These are phyloP conservation scores for Microtus montanus DNA, from an alignment of 2,113 vertebrate genomes.

Conservation along the genomic window DNA sequence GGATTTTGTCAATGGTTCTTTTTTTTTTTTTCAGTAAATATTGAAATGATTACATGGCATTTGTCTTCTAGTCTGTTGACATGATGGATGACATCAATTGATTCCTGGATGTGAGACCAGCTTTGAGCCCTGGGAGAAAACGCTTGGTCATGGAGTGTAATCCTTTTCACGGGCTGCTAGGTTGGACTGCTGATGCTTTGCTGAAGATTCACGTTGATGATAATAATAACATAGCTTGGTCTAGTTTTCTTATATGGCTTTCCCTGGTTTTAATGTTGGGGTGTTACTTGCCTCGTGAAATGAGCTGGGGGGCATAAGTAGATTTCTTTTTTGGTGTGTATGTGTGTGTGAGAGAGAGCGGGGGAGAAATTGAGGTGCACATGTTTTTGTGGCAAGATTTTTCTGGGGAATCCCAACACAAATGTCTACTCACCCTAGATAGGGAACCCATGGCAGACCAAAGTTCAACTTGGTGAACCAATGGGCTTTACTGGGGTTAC, in stretches of 20 bases:
- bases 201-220: not conserved
- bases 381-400: not conserved
- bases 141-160: not conserved
- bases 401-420: not conserved
- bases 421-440: not conserved
- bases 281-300: not conserved
- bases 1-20: not conserved
- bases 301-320: not conserved
- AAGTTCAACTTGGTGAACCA: not conserved
- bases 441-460: not conserved
- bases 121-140: not conserved
- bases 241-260: not conserved
- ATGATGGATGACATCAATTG: not conserved
- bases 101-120: constrained; percentile 25
- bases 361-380: not conserved
- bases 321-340: not conserved
- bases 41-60: not conserved
- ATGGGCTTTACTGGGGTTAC: not conserved
- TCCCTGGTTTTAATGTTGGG: constrained; percentile 33
- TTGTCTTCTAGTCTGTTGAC: constrained; percentile 5
- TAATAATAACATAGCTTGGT: not conserved
- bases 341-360: too few relatives aligned
- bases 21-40: not conserved
- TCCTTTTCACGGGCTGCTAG: not conserved
- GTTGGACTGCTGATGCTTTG: not conserved